Evolutionary conservation across 2,888 invertebrate genomes (phyloP).

Genomic region (Macrophya annulata): DNA sequence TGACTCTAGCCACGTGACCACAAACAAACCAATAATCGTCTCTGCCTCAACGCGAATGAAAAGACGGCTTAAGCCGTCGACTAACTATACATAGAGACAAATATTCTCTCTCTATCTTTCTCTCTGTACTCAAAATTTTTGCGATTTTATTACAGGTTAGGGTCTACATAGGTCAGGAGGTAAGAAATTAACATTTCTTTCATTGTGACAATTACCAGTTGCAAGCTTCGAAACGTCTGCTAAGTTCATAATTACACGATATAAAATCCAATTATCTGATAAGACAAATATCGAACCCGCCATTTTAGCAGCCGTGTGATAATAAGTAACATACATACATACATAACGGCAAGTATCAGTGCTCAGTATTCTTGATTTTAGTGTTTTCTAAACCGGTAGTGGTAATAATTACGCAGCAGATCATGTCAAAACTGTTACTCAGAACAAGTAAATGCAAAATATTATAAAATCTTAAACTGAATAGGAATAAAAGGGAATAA

Average conservation of each 20-base stretch:
- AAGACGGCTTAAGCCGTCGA: background rate
- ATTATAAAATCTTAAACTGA: background rate
- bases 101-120: background rate
- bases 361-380: background rate
- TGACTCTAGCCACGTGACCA: background rate
- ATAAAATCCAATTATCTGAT: background rate
- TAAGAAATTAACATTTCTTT: constrained; percentile 16
- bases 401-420: constrained; percentile 2
- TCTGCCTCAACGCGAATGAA: background rate
- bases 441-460: constrained; percentile 45
- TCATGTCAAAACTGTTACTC: constrained; percentile 49
- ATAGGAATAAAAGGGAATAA: background rate
- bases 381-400: background rate
- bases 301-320: background rate
- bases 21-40: background rate
- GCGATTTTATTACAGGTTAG: background rate
- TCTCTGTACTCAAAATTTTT: background rate
- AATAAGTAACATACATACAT: background rate
- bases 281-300: background rate
- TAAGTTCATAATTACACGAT: background rate
- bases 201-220: background rate
- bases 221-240: background rate
- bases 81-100: background rate
- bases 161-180: background rate
- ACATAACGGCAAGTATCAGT: background rate